Evolutionary conservation across 2,888 invertebrate genomes (phyloP).

Genomic region (Epinotia ramella): DNA sequence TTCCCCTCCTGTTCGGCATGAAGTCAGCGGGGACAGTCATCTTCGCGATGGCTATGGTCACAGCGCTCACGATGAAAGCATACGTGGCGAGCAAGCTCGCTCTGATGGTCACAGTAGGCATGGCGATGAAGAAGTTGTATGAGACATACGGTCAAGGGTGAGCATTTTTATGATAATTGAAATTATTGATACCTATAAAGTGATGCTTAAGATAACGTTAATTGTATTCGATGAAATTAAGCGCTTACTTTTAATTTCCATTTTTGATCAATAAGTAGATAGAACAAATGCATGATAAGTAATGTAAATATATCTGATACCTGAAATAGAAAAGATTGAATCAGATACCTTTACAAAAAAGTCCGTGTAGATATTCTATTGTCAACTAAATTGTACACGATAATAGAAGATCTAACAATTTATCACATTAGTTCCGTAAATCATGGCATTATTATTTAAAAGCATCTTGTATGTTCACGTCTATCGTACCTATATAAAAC

Average conservation of each 20-base stretch:
- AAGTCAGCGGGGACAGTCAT: constrained; percentile 88
- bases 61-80: constrained; percentile 88
- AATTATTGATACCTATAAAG: neutral
- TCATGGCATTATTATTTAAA: neutral
- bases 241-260: too few relatives aligned
- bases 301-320: neutral
- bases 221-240: neutral
- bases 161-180: constrained; percentile 51
- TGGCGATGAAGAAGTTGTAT: constrained; percentile 86
- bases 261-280: neutral
- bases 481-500: neutral
- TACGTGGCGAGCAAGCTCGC: constrained; percentile 89
- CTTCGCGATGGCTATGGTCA: constrained; percentile 86
- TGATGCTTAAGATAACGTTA: neutral
- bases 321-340: too few relatives aligned
- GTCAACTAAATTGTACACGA: neutral
- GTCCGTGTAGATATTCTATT: too few relatives aligned
- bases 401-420: too few relatives aligned
- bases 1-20: constrained; percentile 89
- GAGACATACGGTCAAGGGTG: constrained; percentile 83
- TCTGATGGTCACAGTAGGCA: constrained; percentile 86
- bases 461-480: neutral
- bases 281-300: neutral
- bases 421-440: neutral
- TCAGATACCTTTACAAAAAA: neutral